Evolutionary conservation across 2,797 vertebrate genomes (phyloP).

Genomic region (Ctenosaura bakeri): DNA sequence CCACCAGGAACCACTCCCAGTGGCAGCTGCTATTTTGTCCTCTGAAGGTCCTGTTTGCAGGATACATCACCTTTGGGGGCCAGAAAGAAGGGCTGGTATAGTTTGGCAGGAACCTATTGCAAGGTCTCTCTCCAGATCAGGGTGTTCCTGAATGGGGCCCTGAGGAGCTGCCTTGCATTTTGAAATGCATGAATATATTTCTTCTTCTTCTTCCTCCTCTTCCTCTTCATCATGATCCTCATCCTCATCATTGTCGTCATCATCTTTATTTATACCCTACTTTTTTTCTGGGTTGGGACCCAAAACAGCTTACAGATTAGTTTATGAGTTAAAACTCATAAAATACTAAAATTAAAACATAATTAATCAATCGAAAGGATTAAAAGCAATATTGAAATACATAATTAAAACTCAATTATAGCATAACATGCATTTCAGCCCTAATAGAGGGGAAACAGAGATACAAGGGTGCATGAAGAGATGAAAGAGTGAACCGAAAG

Average conservation of each 20-base stretch:
- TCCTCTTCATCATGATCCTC: too few relatives aligned
- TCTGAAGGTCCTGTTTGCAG: background rate
- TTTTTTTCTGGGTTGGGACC: too few relatives aligned
- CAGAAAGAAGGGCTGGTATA: background rate
- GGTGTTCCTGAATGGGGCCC: background rate
- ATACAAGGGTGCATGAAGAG: background rate
- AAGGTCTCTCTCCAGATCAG: background rate
- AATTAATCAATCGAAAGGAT: too few relatives aligned
- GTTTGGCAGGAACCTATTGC: too few relatives aligned
- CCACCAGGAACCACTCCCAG: background rate
- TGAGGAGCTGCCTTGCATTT: background rate
- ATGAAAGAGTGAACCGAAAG: background rate
- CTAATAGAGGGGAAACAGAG: background rate
- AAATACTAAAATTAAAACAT: too few relatives aligned
- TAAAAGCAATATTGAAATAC: too few relatives aligned
- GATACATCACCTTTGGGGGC: background rate
- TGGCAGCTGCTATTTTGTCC: background rate
- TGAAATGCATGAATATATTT: background rate
- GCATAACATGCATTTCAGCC: background rate
- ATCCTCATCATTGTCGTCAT: too few relatives aligned
- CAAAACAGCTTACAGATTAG: too few relatives aligned
- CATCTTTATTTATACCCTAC: too few relatives aligned
- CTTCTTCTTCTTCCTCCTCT: too few relatives aligned
- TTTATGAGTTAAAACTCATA: too few relatives aligned
- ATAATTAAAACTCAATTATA: too few relatives aligned